Base-by-base conservation (phyloP, 2,797 vertebrate species). In the Liasis olivaceus region DNA sequence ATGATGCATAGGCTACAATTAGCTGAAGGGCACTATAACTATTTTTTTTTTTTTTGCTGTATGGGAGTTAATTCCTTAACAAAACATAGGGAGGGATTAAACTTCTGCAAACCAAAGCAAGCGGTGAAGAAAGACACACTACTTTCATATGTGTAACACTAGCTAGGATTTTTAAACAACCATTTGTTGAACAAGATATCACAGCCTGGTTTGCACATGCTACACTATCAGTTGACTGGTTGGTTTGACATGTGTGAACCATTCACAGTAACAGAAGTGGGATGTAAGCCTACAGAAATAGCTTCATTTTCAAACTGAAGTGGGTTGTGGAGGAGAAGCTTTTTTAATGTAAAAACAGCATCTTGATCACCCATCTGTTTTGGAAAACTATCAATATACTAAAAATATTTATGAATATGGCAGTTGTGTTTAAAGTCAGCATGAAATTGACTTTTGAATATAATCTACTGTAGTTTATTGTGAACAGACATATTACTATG, bases 331-430 rank as follows among this genome's bases (percentile, higher is more conserved):
- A 72, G 14, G 31, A 64, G 47, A 69, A 64, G 24, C 77, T 28
- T 36, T 63, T 26, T 87, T 64, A 56, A 36, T 26, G 2, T n/a
- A 66, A 89, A 36, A 90, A 77, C 2, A 92, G 13, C 86, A 88
- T 81, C 28, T 88, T 81, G 20, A 14, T 63, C 28, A 6, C n/a
- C 54, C 31, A 63, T 92, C 69, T 89, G 51, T 54, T 63, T 51
- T 88, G 58, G 36, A 88, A 81, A 54, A 15, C 64, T 60, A 28
- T 17, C 14, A 51, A 7, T 51, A 59, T 60, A 56, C 24, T 72
- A 31, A 84, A 85, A 89, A 69, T 42, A 85, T 28, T 86, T 89
- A 89, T 69, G 62, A 89, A 89, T 59, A 72, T 47, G 62, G 54
- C 56, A 58, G 77, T n/a, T 59, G 59, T 56, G 47, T 89, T 84